Evolutionary conservation across 1,140 invertebrate genomes (phyloP), one percentile per base, ranked within the genome.

Genomic region (Limonius californicus): DNA sequence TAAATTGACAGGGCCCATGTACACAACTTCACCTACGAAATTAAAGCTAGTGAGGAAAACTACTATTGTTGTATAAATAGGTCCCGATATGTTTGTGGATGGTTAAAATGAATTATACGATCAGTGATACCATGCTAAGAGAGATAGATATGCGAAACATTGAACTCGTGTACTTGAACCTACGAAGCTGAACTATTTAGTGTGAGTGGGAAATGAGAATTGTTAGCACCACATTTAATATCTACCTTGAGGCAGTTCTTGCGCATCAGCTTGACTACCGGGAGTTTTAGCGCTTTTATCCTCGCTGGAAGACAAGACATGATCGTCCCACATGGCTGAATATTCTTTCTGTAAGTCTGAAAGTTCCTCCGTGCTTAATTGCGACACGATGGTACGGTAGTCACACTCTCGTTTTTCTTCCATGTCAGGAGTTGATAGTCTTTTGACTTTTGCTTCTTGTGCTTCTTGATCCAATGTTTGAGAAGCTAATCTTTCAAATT

Each of bases 401-500:
- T 81, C 79, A 1, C 69, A 74, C 12, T 80, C 80, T 9, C 78
- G 77, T 59, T 76, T 77, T 65, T 45, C 72, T 64, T 76, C 74
- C 14, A 72, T 59, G 30, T 78, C 76, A 20, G 79, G 77, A 1
- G 73, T 71, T 16, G 70, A 70, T 47, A 73, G 57, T 62, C 65
- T 65, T 16, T 57, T 45, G 18, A 73, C 65, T 68, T 79, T 77
- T 0, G 70, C 70, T 15, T 66, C 73, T 61, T 65, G 63, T 35
- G 32, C 55, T 59, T 73, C 72, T 61, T 64, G 69, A 47, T 75
- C 76, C 55, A 72, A 69, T 42, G 61, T 61, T 62, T 73, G 67
- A 9, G 81, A 80, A 61, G 82, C 80, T 76, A 85, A 78, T 67
- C 82, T 75, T 72, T 83, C 81, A 70, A 85, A 84, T 71, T 81